Evolutionary conservation across 2,113 vertebrate species (phyloP).

Genomic region (Struthio camelus): DNA sequence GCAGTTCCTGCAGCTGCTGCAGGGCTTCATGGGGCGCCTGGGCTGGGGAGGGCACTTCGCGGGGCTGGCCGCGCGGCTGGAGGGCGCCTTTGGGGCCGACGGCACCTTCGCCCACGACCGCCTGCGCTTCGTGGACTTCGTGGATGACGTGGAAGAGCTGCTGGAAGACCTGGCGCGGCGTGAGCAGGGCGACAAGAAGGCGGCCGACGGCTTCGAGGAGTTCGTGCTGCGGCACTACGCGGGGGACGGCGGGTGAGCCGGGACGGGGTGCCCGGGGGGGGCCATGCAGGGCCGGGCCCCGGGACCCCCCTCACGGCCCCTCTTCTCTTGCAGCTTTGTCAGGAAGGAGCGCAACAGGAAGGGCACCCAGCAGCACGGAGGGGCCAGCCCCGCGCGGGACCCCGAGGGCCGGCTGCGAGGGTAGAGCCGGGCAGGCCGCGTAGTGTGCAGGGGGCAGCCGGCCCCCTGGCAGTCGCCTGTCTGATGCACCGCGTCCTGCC

Average conservation of each 20-base stretch:
- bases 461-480: neutral
- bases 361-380: neutral
- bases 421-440: neutral
- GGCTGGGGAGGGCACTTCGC: slow-evolving; percentile 55
- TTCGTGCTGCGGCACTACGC: slow-evolving; percentile 65
- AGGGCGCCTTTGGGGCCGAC: slow-evolving; percentile 76
- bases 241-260: neutral
- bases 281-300: fast-evolving
- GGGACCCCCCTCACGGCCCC: neutral
- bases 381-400: fast-evolving
- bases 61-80: slow-evolving; percentile 59
- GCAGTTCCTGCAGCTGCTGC: slow-evolving; percentile 80
- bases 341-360: neutral
- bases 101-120: slow-evolving; percentile 84
- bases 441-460: neutral
- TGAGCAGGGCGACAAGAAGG: slow-evolving; percentile 74
- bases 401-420: neutral
- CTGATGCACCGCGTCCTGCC: neutral
- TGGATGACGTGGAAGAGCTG: slow-evolving; percentile 87
- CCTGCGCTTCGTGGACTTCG: slow-evolving; percentile 85
- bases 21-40: slow-evolving; percentile 74
- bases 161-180: slow-evolving; percentile 84
- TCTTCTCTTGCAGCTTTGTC: neutral
- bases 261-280: fast-evolving
- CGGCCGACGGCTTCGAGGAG: slow-evolving; percentile 84